These are phyloP conservation scores for Bufo gargarizans DNA, from an alignment of 2,113 vertebrate genomes.

Conservation along the genomic window DNA sequence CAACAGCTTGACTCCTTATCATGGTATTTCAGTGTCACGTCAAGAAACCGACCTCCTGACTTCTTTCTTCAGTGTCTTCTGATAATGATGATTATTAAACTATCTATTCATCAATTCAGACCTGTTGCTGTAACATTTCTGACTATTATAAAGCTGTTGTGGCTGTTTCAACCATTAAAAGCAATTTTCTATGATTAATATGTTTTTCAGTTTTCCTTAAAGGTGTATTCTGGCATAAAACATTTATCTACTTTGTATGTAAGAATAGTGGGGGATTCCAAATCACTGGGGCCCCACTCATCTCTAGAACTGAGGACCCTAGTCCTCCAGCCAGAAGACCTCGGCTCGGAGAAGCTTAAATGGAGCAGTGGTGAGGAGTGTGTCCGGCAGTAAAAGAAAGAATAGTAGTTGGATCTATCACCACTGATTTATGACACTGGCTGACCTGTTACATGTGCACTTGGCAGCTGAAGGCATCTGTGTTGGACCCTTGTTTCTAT, in stretches of 20 bases:
- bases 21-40: conserved; percentile 24
- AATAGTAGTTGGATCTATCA: too few species aligned
- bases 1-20: conserved; percentile 9
- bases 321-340: too few species aligned
- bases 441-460: too few species aligned
- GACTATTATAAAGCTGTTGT: conserved; percentile 12
- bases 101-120: neutral
- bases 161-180: conserved; percentile 13
- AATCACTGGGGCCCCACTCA: too few species aligned
- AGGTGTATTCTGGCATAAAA: neutral
- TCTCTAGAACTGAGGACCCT: too few species aligned
- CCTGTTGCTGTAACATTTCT: neutral
- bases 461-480: too few species aligned
- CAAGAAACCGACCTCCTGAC: neutral
- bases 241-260: neutral
- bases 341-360: too few species aligned
- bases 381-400: too few species aligned
- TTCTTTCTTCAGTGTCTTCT: neutral
- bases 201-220: neutral
- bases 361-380: too few species aligned
- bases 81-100: conserved; percentile 24
- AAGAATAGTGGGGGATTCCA: too few species aligned
- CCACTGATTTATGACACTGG: too few species aligned
- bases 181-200: neutral
- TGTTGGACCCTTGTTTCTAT: too few species aligned